Evolutionary conservation across 2,797 vertebrate genomes (phyloP), one percentile per base, ranked within the genome.

Genomic region (Menidia menidia): DNA sequence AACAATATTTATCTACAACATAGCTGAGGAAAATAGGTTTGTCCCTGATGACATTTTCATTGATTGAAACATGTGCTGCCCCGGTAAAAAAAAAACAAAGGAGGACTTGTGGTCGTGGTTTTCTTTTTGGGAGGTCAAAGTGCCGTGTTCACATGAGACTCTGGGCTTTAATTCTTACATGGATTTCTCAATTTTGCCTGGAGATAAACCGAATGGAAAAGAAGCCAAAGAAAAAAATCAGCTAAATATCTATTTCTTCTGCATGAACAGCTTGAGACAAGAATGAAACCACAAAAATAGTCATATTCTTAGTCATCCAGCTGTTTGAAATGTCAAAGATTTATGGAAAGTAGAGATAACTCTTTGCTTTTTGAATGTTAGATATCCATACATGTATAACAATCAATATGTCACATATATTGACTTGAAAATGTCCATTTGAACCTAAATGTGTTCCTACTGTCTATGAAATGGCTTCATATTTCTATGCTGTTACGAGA

Each of bases 31-130:
- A 92, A 94, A 93, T 86, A 88, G 85, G 79, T 89, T 90, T 93
- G 92, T 92, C 89, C 86, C 87, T 78, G 87, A 90, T 92, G 93
- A 94, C 89, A 93, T 93, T 92, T 93, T 80, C 91, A 94, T 95
- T 87, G 91, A 94, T 93, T 92, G 88, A 88, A 91, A 90, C 84
- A 88, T 85, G 88, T 87, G 83, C 81, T 88, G 48, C 74, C 62
- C 68, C 72, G 58, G 32, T 75, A 82, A 86, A 91, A 88, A 92
- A 88, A 88, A 89, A 90, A 87, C 92, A 88, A 93, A 93, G 92
- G 74, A 65, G 77, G 85, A 87, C 74, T 81, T 83, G 77, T 61
- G 71, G 79, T 81, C 60, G 74, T 59, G 41, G 68, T 83, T 88
- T 83, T 86, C 83, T 86, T 90, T 86, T 80, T 80, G 75, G 82